phyloP scores from a whole-genome alignment of 2,888 invertebrate species.

The Drosophila subsilvestris region DNA sequence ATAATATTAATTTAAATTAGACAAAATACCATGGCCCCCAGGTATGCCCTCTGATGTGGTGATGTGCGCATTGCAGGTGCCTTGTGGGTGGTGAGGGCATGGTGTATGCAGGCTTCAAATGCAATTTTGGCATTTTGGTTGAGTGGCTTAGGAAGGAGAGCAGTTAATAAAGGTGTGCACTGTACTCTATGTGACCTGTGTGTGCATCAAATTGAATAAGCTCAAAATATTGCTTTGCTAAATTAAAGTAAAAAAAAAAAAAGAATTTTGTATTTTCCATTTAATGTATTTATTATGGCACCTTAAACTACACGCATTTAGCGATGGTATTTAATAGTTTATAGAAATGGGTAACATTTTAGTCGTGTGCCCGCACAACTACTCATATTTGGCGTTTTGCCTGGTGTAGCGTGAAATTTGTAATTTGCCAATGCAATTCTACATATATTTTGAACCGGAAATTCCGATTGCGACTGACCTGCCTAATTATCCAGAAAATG shows the following conservation, averaged over 20 bases:
- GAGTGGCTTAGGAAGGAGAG: neutral
- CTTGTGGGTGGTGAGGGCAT: neutral
- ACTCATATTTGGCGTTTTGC: slow-evolving; percentile 7
- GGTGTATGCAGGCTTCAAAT: slow-evolving; percentile 25
- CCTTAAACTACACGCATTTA: too few relatives aligned
- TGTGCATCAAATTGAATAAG: slow-evolving; percentile 11
- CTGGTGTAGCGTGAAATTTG: slow-evolving; percentile 57
- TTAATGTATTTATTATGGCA: too few relatives aligned
- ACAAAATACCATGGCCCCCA: slow-evolving; percentile 45
- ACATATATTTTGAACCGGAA: slow-evolving; percentile 39
- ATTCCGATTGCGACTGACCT: slow-evolving; percentile 39
- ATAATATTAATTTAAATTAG: slow-evolving; percentile 81
- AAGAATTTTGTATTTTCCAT: neutral
- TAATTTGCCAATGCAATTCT: slow-evolving; percentile 47
- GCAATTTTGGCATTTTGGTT: slow-evolving; percentile 35
- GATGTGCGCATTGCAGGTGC: neutral
- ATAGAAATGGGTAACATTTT: neutral
- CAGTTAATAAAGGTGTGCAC: slow-evolving; percentile 20
- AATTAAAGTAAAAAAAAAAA: neutral
- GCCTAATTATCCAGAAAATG: slow-evolving; percentile 69
- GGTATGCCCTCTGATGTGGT: slow-evolving; percentile 8
- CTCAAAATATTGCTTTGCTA: neutral
- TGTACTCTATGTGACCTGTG: slow-evolving; percentile 13
- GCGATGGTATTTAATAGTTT: too few relatives aligned
- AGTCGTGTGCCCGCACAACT: neutral